These are phyloP conservation scores for Tribolium madens DNA, from an alignment of 1,140 invertebrate species.

Conservation along the genomic window DNA sequence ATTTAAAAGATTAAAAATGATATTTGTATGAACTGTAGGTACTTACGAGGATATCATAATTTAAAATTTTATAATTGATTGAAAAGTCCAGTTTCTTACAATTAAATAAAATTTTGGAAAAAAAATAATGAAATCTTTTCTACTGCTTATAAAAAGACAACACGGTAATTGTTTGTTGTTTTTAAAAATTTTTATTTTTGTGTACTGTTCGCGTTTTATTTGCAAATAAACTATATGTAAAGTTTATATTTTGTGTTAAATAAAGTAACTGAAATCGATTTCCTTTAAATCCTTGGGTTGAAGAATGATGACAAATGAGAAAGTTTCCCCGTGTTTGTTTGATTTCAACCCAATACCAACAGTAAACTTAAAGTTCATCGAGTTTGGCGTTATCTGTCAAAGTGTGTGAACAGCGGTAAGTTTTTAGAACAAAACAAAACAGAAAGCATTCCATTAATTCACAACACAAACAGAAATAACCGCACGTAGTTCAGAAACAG, in stretches of 20 bases:
- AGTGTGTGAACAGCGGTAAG: background rate
- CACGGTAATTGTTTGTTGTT: too few species aligned
- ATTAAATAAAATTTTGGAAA: too few species aligned
- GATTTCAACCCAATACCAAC: slow-evolving; percentile 10
- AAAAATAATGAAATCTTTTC: too few species aligned
- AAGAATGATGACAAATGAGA: slow-evolving; percentile 7
- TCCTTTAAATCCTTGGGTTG: background rate
- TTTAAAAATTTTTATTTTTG: too few species aligned
- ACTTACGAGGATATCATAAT: too few species aligned
- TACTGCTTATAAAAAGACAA: too few species aligned
- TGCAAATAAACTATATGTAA: too few species aligned
- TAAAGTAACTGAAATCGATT: background rate
- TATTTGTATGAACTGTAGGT: background rate
- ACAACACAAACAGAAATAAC: slow-evolving; percentile 1
- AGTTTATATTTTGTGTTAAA: too few species aligned
- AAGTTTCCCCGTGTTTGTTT: background rate
- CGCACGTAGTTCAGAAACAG: background rate
- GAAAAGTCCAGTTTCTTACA: too few species aligned
- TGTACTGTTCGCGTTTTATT: too few species aligned
- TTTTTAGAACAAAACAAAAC: background rate
- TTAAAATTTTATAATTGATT: too few species aligned
- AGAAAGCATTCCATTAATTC: slow-evolving; percentile 27
- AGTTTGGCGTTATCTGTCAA: slow-evolving; percentile 26
- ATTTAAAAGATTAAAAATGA: background rate
- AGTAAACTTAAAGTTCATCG: slow-evolving; percentile 28